Conservation (phyloP, 1,140 invertebrate genomes). For the Elymnias hypermnestra region DNA sequence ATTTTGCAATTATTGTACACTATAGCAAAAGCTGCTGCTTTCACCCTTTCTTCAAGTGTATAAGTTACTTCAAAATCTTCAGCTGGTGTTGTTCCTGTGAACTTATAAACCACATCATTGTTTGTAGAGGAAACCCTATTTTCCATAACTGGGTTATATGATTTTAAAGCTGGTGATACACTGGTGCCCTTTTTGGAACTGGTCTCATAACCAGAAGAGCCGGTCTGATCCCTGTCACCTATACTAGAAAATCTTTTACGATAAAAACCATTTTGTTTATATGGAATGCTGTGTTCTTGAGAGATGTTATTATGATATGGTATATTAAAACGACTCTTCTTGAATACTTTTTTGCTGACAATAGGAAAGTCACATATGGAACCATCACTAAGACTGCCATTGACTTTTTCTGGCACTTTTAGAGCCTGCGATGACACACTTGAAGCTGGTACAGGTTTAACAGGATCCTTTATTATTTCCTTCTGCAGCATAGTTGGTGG, state of each 20-base stretch:
- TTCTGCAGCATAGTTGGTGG: slow-evolving; percentile 61
- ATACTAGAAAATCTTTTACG: slow-evolving; percentile 48
- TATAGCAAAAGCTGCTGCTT: slow-evolving; percentile 65
- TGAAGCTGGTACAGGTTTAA: slow-evolving; percentile 42
- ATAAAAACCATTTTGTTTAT: slow-evolving; percentile 35
- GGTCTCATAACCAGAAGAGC: slow-evolving; percentile 56
- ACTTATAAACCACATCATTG: slow-evolving; percentile 63
- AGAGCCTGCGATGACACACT: slow-evolving; percentile 33
- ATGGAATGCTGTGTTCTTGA: slow-evolving; percentile 36
- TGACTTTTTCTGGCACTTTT: slow-evolving; percentile 36
- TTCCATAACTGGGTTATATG: slow-evolving; percentile 63
- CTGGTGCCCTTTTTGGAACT: slow-evolving; percentile 42
- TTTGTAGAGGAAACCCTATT: slow-evolving; percentile 68
- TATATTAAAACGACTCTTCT: slow-evolving; percentile 41
- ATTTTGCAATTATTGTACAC: slow-evolving; percentile 67
- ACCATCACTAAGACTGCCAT: slow-evolving; percentile 59
- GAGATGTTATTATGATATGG: slow-evolving; percentile 24
- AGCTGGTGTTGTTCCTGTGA: slow-evolving; percentile 43
- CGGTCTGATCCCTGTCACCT: slow-evolving; percentile 52
- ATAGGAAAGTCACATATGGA: slow-evolving; percentile 55
- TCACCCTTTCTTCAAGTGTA: slow-evolving; percentile 62
- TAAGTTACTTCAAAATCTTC: slow-evolving; percentile 65
- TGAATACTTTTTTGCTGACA: slow-evolving; percentile 38
- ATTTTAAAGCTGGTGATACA: slow-evolving; percentile 29
- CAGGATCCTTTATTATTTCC: slow-evolving; percentile 49